These are phyloP conservation scores for Lamproptera curius DNA, from an alignment of 2,888 invertebrate genomes.

Conservation along the genomic window DNA sequence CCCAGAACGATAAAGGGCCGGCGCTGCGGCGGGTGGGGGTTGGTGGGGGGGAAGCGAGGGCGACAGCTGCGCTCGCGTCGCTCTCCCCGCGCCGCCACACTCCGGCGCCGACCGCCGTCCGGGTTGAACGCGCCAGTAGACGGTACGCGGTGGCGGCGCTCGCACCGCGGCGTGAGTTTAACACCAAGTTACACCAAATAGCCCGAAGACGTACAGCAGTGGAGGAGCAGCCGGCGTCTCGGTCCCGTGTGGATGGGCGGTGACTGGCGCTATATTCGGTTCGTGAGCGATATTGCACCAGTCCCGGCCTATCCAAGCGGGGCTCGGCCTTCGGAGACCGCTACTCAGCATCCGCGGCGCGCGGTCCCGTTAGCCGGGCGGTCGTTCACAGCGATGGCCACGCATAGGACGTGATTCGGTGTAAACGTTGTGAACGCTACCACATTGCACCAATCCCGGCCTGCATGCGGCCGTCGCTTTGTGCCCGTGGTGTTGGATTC, in stretches of 20 bases:
- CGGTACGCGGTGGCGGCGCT: constrained; percentile 24
- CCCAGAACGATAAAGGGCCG: constrained; percentile 76
- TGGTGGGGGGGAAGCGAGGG: constrained; percentile 46
- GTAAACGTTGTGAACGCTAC: constrained; percentile 70
- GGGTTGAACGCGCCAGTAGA: constrained; percentile 33
- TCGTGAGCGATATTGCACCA: constrained; percentile 75
- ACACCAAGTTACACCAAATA: constrained; percentile 26
- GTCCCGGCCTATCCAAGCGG: constrained; percentile 79
- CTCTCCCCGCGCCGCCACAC: constrained; percentile 52
- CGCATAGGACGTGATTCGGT: constrained; percentile 77
- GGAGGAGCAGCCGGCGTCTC: constrained; percentile 52
- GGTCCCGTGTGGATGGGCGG: constrained; percentile 73
- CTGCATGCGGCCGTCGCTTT: constrained; percentile 67
- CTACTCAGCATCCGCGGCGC: constrained; percentile 74
- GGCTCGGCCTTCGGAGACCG: constrained; percentile 66
- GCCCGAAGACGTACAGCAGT: constrained; percentile 31
- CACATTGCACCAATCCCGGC: constrained; percentile 79
- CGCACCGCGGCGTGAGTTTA: constrained; percentile 31
- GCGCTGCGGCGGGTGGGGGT: constrained; percentile 38
- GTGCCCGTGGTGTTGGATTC: constrained; percentile 36
- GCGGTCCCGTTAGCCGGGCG: constrained; percentile 72
- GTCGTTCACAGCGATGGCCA: constrained; percentile 73
- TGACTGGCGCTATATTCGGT: constrained; percentile 76
- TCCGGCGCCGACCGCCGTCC: constrained; percentile 52
- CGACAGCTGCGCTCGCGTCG: constrained; percentile 73